Base-by-base conservation (phyloP, 2,113 vertebrate genomes). In the Onychostoma macrolepis region DNA sequence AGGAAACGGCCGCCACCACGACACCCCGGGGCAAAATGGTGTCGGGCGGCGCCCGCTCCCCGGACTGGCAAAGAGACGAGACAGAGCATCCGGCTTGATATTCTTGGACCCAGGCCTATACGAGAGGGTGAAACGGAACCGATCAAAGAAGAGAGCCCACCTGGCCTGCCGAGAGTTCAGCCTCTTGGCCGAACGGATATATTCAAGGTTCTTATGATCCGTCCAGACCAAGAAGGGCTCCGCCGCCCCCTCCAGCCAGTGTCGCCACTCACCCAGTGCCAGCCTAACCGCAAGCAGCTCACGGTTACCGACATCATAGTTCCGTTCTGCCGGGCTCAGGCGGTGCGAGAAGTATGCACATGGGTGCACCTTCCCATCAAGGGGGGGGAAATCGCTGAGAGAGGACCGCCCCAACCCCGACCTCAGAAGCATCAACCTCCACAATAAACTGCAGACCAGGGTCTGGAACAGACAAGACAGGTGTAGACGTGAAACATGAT, bases 51-150 rank as follows among this genome's bases (percentile, higher is more conserved):
- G 13, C 65, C n/a, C n/a, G n/a, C n/a, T n/a, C n/a, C 65, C 33
- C 30, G 30, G 15, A 12, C n/a, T 15, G 4, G 12, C 7, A 48
- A 6, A 19, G 4, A 24, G 50, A 3, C 28, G 4, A 13, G 76
- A 69, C 2, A 80, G 19, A n/a, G 38, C 6, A 24, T 72, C 85
- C 4, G 58, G 69, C 28, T 87, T 87, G 6, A 48, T 6, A 33
- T 85, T 88, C 21, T 85, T 85, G 17, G 21, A 45, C 2, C 85
- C 85, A 24, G 85, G 78, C 5, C 78, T 17, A 12, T 72, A 86
- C 2, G 75, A 86, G 7, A 86, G 6, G 6, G 65, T 72, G n/a
- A 81, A 82, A 28, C 33, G 5, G n/a, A 87, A 81, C 3, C 65
- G 15, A 53, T 19, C 28, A 67, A 15, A 67, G 63, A 67, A 67